Evolutionary conservation across 2,888 invertebrate species (phyloP).

Genomic region (Lochmaea capreae): DNA sequence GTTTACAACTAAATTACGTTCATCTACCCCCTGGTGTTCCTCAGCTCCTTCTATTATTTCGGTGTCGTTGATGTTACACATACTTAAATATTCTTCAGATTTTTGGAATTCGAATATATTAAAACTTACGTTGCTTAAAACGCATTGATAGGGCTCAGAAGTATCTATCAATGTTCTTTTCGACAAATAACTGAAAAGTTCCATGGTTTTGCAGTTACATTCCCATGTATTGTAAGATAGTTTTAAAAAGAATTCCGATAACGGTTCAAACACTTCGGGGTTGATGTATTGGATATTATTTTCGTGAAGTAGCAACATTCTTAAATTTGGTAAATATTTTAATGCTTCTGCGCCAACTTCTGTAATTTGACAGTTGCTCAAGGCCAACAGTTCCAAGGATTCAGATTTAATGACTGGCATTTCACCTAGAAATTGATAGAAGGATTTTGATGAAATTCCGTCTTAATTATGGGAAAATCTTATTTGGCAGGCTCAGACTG

Average conservation of each 20-base stretch:
- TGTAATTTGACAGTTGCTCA: slow-evolving; percentile 58
- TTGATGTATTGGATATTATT: slow-evolving; percentile 59
- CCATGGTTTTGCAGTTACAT: slow-evolving; percentile 57
- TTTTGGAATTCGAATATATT: slow-evolving; percentile 4
- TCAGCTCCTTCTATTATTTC: not conserved
- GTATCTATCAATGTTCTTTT: slow-evolving; percentile 49
- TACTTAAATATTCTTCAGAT: not conserved
- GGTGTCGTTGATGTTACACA: not conserved
- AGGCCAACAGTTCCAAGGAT: slow-evolving; percentile 57
- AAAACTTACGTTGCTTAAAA: not conserved
- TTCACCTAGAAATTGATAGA: slow-evolving; percentile 45
- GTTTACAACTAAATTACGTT: not conserved
- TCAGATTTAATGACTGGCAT: slow-evolving; percentile 58
- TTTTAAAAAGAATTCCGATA: slow-evolving; percentile 49
- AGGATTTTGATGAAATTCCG: too few species aligned
- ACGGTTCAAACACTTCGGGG: slow-evolving; percentile 52
- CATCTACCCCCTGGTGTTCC: not conserved
- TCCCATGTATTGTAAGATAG: slow-evolving; percentile 58
- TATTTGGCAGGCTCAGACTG: too few species aligned
- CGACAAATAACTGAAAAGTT: slow-evolving; percentile 54
- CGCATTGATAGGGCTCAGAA: slow-evolving; percentile 51
- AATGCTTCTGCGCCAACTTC: slow-evolving; percentile 53
- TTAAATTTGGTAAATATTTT: slow-evolving; percentile 56
- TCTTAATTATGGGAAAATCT: too few species aligned
- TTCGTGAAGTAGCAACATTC: slow-evolving; percentile 56